Evolutionary conservation across 2,113 vertebrate species (phyloP).

Genomic region (Tichodroma muraria): DNA sequence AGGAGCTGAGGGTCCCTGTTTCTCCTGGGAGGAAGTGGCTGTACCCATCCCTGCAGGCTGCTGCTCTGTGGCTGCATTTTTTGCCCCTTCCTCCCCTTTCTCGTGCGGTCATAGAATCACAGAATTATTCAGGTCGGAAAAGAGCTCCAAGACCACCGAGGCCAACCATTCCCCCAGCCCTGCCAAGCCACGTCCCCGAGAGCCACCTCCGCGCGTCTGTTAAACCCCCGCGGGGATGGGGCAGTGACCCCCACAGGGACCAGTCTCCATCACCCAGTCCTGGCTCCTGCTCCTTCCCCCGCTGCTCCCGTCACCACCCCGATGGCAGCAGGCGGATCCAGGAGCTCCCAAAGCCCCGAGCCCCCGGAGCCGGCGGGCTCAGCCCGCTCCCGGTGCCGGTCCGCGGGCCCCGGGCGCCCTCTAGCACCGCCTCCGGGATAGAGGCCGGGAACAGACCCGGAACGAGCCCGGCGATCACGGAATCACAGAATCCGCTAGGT

Average conservation of each 20-base stretch:
- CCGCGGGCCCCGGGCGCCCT: not conserved
- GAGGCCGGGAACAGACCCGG: not conserved
- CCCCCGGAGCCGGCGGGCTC: not conserved
- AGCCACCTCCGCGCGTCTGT: not conserved
- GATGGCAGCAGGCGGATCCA: rapidly evolving
- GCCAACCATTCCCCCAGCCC: not conserved
- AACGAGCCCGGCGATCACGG: not conserved
- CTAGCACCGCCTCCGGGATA: not conserved
- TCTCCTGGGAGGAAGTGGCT: not conserved
- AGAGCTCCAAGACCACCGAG: not conserved
- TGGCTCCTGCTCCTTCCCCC: not conserved
- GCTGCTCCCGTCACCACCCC: rapidly evolving
- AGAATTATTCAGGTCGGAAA: not conserved
- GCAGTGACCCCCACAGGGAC: too few relatives aligned
- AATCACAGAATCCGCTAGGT: rapidly evolving
- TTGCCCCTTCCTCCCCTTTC: too few relatives aligned
- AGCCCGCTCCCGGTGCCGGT: not conserved
- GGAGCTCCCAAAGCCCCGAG: too few relatives aligned
- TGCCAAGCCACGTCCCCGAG: not conserved
- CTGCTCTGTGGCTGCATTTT: not conserved
- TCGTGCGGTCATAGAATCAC: not conserved
- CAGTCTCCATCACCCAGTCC: not conserved
- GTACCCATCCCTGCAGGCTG: not conserved
- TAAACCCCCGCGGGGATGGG: not conserved
- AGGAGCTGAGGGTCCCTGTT: not conserved